Conservation (phyloP, 2,797 vertebrate genomes). For the Halcyon smyrnensis region DNA sequence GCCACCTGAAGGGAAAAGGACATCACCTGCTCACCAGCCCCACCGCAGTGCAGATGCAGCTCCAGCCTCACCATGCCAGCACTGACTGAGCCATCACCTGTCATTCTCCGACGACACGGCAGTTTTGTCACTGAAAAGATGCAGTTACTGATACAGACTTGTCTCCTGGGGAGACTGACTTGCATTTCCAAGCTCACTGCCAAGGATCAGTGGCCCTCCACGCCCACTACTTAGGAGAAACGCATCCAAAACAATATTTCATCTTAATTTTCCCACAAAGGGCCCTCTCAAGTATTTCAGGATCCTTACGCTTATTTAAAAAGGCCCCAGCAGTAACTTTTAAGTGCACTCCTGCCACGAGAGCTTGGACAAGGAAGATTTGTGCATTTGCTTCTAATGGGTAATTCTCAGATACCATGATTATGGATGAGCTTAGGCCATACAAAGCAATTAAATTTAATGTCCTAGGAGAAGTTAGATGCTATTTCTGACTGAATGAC, state of each 20-base stretch:
- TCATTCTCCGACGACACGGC: not conserved
- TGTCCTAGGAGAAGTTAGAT: not conserved
- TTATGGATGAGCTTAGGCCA: not conserved
- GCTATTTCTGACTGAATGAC: slow-evolving; percentile 38
- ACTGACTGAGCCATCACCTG: not conserved
- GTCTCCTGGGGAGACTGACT: not conserved
- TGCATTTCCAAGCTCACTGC: not conserved
- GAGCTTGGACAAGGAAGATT: not conserved
- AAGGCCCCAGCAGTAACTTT: not conserved
- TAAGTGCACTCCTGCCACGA: not conserved
- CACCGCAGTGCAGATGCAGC: rapidly evolving
- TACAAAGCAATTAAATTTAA: slow-evolving; percentile 17
- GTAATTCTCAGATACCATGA: not conserved
- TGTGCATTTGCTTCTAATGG: slow-evolving; percentile 11
- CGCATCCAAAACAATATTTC: not conserved
- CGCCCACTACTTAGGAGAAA: not conserved
- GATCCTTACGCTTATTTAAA: not conserved
- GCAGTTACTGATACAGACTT: not conserved
- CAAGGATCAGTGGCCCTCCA: not conserved
- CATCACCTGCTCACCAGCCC: not conserved
- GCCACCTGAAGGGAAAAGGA: not conserved
- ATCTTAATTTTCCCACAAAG: not conserved
- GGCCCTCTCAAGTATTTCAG: not conserved
- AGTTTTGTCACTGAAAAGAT: not conserved
- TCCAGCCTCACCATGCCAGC: not conserved